Conservation (phyloP, 2,797 vertebrate genomes). For the Agapornis canus region DNA sequence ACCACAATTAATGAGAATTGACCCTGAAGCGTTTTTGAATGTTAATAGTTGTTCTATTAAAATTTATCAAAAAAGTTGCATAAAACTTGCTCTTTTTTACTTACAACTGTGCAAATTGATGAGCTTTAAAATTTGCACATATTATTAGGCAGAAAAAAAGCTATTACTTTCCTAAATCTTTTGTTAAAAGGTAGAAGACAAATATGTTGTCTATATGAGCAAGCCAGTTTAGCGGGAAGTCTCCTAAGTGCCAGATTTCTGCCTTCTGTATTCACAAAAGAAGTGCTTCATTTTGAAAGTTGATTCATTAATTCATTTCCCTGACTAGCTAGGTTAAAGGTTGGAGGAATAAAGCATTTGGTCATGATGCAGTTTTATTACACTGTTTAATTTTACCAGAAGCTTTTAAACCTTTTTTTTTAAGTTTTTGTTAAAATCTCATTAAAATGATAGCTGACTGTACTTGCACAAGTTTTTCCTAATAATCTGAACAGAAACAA, state of each 20-base stretch:
- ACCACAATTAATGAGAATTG: not conserved
- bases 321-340: slow-evolving; percentile 15
- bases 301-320: slow-evolving; percentile 47
- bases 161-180: not conserved
- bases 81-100: not conserved
- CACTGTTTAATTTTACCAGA: not conserved
- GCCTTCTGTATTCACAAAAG: not conserved
- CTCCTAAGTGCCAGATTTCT: not conserved
- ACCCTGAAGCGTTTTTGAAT: not conserved
- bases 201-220: not conserved
- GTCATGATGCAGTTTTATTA: not conserved
- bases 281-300: not conserved
- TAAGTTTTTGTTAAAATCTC: not conserved
- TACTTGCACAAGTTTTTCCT: not conserved
- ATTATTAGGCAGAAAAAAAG: not conserved
- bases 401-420: not conserved
- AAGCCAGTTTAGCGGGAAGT: slow-evolving; percentile 58
- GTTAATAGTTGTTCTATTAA: not conserved
- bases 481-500: not conserved
- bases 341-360: not conserved
- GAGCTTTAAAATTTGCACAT: not conserved
- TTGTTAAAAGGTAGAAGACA: not conserved
- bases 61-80: not conserved
- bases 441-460: not conserved
- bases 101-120: not conserved